These are phyloP conservation scores for Ectemnius continuus DNA, from an alignment of 2,888 invertebrate species.

Conservation along the genomic window DNA sequence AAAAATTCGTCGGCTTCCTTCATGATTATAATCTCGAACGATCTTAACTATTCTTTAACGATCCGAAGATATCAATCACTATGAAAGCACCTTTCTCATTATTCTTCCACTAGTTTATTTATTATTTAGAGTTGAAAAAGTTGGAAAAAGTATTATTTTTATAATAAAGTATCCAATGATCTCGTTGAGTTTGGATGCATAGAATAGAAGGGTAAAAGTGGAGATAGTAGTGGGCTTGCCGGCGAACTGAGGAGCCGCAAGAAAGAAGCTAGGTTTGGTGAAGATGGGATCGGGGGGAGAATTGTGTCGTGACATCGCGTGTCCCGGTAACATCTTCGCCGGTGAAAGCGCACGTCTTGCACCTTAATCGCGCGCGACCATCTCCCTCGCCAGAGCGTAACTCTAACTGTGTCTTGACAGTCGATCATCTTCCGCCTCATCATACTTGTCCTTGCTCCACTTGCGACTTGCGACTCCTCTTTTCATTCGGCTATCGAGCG, in stretches of 20 bases:
- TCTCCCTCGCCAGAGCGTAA: not conserved
- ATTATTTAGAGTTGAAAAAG: no score
- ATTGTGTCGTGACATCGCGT: slow-evolving; percentile 64
- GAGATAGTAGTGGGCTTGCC: not conserved
- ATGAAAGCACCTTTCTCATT: not conserved
- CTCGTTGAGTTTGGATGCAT: not conserved
- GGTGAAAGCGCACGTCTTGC: slow-evolving; percentile 42
- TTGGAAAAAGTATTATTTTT: no score
- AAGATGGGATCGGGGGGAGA: not conserved
- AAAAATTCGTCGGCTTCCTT: not conserved
- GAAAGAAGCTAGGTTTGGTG: not conserved
- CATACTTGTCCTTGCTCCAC: slow-evolving; percentile 9
- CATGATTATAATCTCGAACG: not conserved
- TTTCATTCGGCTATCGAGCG: slow-evolving; percentile 10
- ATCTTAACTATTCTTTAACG: no score
- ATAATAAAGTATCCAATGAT: no score
- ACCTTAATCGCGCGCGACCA: slow-evolving; percentile 39
- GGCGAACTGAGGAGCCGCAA: not conserved
- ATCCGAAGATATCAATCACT: not conserved
- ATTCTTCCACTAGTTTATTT: no score
- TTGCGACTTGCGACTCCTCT: slow-evolving; percentile 8
- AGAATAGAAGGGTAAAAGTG: slow-evolving; percentile 7
- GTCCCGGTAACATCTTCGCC: slow-evolving; percentile 61
- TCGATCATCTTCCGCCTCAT: slow-evolving; percentile 14
- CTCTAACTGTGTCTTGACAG: not conserved